Evolutionary conservation across 2,888 invertebrate genomes (phyloP).

Genomic region (Terebella lapidaria): DNA sequence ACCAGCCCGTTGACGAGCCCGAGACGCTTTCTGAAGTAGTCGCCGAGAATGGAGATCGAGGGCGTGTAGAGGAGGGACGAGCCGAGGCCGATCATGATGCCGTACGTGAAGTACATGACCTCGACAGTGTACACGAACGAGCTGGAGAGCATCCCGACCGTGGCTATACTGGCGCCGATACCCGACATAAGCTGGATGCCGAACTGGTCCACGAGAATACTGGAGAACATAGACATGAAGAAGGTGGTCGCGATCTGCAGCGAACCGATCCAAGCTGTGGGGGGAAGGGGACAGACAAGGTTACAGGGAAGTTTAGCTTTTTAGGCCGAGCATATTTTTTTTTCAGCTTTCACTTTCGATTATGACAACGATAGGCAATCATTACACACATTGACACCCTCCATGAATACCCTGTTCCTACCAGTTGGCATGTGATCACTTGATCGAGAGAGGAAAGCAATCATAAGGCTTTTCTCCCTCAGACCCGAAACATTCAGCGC

Average conservation of each 20-base stretch:
- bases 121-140: constrained; percentile 71
- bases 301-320: too few species aligned
- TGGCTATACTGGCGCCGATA: constrained; percentile 74
- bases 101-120: constrained; percentile 78
- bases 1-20: constrained; percentile 87
- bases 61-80: constrained; percentile 87
- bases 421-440: too few species aligned
- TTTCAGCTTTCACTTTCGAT: too few species aligned
- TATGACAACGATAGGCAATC: too few species aligned
- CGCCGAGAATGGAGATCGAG: constrained; percentile 83
- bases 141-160: constrained; percentile 72
- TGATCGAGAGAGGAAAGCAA: too few species aligned
- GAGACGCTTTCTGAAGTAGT: constrained; percentile 78
- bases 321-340: too few species aligned
- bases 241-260: constrained; percentile 84
- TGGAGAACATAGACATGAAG: constrained; percentile 79
- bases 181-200: constrained; percentile 81
- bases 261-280: constrained; percentile 82
- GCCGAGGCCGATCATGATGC: constrained; percentile 81
- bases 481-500: too few species aligned
- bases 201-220: constrained; percentile 76
- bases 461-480: too few species aligned
- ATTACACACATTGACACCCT: too few species aligned
- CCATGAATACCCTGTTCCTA: too few species aligned
- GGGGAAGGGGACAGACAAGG: too few species aligned